Evolutionary conservation across 2,113 vertebrate species (phyloP).

Genomic region (Lichenostomus cassidix): DNA sequence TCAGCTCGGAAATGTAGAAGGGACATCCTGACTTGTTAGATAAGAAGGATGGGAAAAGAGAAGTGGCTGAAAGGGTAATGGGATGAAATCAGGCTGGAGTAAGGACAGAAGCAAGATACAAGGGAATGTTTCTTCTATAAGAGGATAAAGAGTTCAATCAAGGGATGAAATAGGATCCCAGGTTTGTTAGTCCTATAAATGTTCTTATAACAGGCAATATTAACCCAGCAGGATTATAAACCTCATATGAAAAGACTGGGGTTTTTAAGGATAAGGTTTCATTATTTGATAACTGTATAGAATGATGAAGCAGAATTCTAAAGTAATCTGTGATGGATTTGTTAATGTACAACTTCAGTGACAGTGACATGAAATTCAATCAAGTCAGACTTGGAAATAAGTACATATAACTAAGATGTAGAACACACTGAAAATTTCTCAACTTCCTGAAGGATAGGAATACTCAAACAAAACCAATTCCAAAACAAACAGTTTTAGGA

Average conservation of each 20-base stretch:
- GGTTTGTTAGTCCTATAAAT: background rate
- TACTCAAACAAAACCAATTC: background rate
- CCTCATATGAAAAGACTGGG: fast-evolving
- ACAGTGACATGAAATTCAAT: background rate
- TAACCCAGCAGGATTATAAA: background rate
- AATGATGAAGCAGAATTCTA: background rate
- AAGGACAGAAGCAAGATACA: background rate
- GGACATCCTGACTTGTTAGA: background rate
- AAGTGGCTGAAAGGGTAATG: background rate
- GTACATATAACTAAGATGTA: background rate
- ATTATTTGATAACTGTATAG: background rate
- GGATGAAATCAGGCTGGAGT: background rate
- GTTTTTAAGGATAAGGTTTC: background rate
- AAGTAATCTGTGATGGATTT: background rate
- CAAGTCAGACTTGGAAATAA: background rate
- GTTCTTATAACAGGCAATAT: background rate
- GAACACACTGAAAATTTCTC: background rate
- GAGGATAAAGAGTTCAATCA: background rate
- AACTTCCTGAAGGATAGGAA: background rate
- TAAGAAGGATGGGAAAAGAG: background rate
- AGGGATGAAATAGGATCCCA: background rate
- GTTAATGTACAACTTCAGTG: background rate
- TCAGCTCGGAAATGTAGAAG: background rate
- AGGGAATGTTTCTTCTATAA: background rate
- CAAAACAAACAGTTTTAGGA: background rate